Evolutionary conservation across 1,140 invertebrate genomes (phyloP).

Genomic region (Schlechtendalia chinensis): DNA sequence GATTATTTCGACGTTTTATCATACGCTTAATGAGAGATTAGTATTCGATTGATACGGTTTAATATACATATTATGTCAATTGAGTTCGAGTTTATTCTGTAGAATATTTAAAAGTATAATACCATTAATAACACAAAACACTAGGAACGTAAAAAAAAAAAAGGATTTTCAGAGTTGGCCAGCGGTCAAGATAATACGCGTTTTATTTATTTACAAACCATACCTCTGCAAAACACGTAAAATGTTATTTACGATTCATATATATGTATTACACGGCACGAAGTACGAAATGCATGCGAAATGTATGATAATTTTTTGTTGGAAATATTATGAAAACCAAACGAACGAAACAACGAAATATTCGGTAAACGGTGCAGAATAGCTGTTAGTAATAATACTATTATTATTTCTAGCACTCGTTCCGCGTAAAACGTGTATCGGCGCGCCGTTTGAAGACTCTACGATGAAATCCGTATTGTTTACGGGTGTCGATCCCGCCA

Average conservation of each 20-base stretch:
- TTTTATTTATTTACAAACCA: not conserved
- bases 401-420: too few relatives aligned
- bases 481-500: too few relatives aligned
- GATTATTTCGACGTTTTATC: too few relatives aligned
- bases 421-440: too few relatives aligned
- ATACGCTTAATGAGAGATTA: too few relatives aligned
- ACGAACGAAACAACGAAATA: not conserved
- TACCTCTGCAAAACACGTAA: not conserved
- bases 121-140: conserved; percentile 16
- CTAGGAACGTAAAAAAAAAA: not conserved
- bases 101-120: too few relatives aligned
- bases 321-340: not conserved
- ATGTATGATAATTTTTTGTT: conserved; percentile 8
- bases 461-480: too few relatives aligned
- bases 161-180: conserved; percentile 1
- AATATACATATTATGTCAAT: too few relatives aligned
- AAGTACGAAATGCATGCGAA: not conserved
- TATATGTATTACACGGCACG: not conserved
- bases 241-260: not conserved
- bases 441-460: too few relatives aligned
- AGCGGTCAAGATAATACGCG: conserved; percentile 1
- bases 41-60: too few relatives aligned
- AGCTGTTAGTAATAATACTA: too few relatives aligned
- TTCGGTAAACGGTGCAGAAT: not conserved
- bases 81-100: too few relatives aligned